These are phyloP conservation scores for Phenganax stokvisi DNA, from an alignment of 92 coral and sea anemone genomes.

Conservation along the genomic window DNA sequence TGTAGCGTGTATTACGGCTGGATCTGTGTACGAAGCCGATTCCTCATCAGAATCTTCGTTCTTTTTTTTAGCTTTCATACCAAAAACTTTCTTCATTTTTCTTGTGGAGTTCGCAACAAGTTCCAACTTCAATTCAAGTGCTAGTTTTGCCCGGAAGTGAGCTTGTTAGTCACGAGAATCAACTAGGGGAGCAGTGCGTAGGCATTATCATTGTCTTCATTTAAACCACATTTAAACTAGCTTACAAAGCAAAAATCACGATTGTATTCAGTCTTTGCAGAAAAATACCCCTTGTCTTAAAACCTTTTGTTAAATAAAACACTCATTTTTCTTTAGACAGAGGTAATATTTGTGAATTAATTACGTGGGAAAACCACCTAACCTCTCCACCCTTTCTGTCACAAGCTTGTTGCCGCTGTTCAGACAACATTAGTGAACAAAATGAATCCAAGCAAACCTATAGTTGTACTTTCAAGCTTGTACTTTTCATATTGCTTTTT, in stretches of 20 bases:
- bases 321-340: neutral
- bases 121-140: neutral
- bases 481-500: constrained; percentile 12
- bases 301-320: neutral
- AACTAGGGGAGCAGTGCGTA: neutral
- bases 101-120: constrained; percentile 11
- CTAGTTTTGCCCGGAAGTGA: constrained; percentile 21
- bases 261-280: neutral
- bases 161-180: neutral
- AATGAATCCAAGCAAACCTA: constrained; percentile 28
- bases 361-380: neutral
- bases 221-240: neutral
- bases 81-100: constrained; percentile 31
- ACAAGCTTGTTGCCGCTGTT: neutral
- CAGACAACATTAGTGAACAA: constrained; percentile 2
- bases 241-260: neutral
- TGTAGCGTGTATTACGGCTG: constrained; percentile 63
- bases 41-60: constrained; percentile 57
- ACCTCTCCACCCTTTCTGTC: constrained; percentile 6
- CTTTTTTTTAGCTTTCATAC: constrained; percentile 19
- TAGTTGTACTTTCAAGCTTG: constrained; percentile 17
- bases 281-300: neutral
- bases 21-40: constrained; percentile 61
- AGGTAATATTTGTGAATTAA: neutral
- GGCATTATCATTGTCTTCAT: neutral